Conservation (phyloP, 2,797 vertebrate species). For the Bradypus variegatus region DNA sequence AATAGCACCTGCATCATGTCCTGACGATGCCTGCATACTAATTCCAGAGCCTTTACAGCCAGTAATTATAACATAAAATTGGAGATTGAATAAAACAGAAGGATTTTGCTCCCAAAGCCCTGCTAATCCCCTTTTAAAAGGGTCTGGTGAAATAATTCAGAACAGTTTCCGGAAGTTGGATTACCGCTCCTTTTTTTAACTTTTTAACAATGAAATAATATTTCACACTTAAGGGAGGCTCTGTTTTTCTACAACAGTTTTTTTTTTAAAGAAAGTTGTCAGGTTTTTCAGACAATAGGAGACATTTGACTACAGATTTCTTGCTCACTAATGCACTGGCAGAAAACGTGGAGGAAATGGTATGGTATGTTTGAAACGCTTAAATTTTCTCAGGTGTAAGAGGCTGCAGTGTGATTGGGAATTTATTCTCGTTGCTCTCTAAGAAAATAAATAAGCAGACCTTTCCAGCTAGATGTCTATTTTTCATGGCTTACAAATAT, state of each 20-base stretch:
- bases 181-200: slow-evolving; percentile 84
- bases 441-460: slow-evolving; percentile 19
- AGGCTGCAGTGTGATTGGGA: background rate
- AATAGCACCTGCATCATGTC: slow-evolving; percentile 87
- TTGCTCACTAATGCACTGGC: slow-evolving; percentile 12
- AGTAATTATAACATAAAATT: slow-evolving; percentile 97
- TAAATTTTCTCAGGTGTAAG: slow-evolving; percentile 33
- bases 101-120: slow-evolving; percentile 86
- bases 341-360: slow-evolving; percentile 25
- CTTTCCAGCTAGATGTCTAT: background rate
- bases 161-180: slow-evolving; percentile 99
- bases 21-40: slow-evolving; percentile 81
- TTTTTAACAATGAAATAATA: slow-evolving; percentile 97
- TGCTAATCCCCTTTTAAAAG: slow-evolving; percentile 98
- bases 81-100: slow-evolving; percentile 85
- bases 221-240: slow-evolving; percentile 91
- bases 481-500: slow-evolving; percentile 16
- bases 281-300: slow-evolving; percentile 64
- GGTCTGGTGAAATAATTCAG: slow-evolving; percentile 97
- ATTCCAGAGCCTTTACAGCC: slow-evolving; percentile 86
- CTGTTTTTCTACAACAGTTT: slow-evolving; percentile 77
- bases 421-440: background rate
- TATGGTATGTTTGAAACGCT: background rate
- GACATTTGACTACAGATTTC: slow-evolving; percentile 52
- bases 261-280: slow-evolving; percentile 60